A percentile compares a stretch with the other conserved stretches of the same genome.
Conservation (phyloP, 1,140 invertebrate genomes). For the Antheraea pernyi region DNA sequence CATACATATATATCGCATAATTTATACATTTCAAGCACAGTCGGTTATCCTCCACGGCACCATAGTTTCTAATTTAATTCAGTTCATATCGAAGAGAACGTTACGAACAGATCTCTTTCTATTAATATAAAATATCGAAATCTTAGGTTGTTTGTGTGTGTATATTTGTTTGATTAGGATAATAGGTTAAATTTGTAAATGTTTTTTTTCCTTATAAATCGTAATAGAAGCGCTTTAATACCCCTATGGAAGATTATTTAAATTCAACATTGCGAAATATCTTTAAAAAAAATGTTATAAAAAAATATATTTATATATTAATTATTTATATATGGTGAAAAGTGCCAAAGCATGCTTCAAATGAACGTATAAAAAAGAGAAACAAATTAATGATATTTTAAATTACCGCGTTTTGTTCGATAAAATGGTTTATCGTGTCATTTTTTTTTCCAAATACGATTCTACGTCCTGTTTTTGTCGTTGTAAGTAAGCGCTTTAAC, state of each 20-base stretch:
- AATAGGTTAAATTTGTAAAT: conserved; percentile 73
- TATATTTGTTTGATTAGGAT: conserved; percentile 70
- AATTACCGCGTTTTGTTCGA: background rate
- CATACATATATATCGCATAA: background rate
- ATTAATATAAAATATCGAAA: conserved; percentile 28
- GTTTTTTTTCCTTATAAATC: conserved; percentile 20
- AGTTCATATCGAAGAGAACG: conserved; percentile 10
- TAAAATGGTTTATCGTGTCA: background rate
- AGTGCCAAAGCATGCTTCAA: conserved; percentile 64
- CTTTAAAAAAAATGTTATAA: conserved; percentile 22
- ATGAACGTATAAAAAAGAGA: background rate
- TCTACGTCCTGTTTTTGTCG: conserved; percentile 21
- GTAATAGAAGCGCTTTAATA: background rate
- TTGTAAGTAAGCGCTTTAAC: conserved; percentile 62
- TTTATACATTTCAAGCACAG: background rate
- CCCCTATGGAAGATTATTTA: background rate
- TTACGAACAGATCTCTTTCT: conserved; percentile 48
- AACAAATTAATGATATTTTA: too few species aligned
- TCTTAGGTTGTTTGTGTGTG: conserved; percentile 57
- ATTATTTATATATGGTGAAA: conserved; percentile 35
- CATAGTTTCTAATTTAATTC: background rate
- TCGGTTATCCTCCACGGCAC: background rate
- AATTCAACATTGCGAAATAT: conserved; percentile 1
- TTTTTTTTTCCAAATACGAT: background rate
- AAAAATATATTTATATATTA: conserved; percentile 34